Percentiles rank a stretch among this genome's conserved stretches.
phyloP scores from a whole-genome alignment of 1,140 invertebrate genomes.

The Paralvinella palmiformis region DNA sequence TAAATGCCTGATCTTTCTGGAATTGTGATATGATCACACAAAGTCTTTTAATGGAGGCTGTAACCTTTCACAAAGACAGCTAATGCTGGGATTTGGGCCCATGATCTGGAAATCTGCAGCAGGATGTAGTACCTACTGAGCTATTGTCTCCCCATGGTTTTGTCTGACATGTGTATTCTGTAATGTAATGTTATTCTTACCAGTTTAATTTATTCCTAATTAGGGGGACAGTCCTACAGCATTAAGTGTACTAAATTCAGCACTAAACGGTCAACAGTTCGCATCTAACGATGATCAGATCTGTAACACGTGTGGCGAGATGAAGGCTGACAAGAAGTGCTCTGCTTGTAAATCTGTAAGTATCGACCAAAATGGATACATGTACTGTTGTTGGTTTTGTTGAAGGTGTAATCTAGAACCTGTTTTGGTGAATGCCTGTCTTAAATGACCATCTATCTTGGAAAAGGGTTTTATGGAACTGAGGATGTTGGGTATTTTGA shows the following conservation, averaged over 20 bases:
- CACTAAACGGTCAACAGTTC: constrained; percentile 76
- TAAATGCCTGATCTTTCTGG: too few relatives aligned
- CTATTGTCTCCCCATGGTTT: too few relatives aligned
- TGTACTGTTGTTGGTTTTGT: not conserved
- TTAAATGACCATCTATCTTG: too few relatives aligned
- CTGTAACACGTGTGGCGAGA: constrained; percentile 84
- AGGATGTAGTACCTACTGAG: too few relatives aligned
- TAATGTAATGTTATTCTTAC: not conserved
- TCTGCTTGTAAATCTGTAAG: constrained; percentile 78
- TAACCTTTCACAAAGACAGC: too few relatives aligned
- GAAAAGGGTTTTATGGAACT: too few relatives aligned
- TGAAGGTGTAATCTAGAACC: not conserved
- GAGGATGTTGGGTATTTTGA: too few relatives aligned
- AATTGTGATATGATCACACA: too few relatives aligned
- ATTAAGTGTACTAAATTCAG: constrained; percentile 68
- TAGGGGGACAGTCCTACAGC: constrained; percentile 55
- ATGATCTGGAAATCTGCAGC: too few relatives aligned
- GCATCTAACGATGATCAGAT: constrained; percentile 61
- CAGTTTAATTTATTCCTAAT: not conserved
- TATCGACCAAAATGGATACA: not conserved
- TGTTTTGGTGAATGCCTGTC: too few relatives aligned
- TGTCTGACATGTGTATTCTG: not conserved
- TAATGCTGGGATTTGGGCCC: too few relatives aligned
- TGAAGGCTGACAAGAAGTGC: constrained; percentile 84
- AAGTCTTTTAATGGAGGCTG: too few relatives aligned